These are phyloP conservation scores for Gambusia yucatana DNA, from an alignment of 2,797 vertebrate genomes.

Conservation along the genomic window DNA sequence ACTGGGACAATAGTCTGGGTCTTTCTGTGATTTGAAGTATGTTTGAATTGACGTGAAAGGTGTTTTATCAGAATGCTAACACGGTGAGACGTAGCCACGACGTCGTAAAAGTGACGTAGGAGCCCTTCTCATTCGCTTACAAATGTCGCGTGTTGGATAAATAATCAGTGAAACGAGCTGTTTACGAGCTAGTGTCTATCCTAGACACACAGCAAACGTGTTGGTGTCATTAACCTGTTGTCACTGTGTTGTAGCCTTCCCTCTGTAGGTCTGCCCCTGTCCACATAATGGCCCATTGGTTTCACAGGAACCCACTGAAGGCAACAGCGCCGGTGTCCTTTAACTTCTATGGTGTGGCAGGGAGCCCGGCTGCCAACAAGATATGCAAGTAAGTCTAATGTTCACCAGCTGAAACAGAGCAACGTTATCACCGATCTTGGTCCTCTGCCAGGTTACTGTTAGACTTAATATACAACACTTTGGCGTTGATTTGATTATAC, in stretches of 20 bases:
- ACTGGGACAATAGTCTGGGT: neutral
- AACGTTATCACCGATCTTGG: neutral
- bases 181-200: fast-evolving
- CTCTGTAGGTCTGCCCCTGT: constrained; percentile 45
- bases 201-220: neutral
- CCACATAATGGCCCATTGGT: constrained; percentile 94
- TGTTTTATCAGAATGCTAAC: neutral
- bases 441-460: neutral
- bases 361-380: constrained; percentile 89
- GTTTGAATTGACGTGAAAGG: neutral
- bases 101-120: constrained; percentile 1
- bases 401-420: neutral
- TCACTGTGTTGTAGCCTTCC: neutral
- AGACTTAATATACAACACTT: neutral
- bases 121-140: neutral
- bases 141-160: neutral
- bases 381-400: constrained; percentile 92
- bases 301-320: constrained; percentile 97
- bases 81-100: neutral
- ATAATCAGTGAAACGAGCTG: neutral
- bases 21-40: neutral
- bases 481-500: neutral
- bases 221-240: neutral
- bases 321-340: constrained; percentile 94
- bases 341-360: constrained; percentile 93